Conservation (phyloP, 2,113 vertebrate genomes). For the Heterotilapia buettikoferi region DNA sequence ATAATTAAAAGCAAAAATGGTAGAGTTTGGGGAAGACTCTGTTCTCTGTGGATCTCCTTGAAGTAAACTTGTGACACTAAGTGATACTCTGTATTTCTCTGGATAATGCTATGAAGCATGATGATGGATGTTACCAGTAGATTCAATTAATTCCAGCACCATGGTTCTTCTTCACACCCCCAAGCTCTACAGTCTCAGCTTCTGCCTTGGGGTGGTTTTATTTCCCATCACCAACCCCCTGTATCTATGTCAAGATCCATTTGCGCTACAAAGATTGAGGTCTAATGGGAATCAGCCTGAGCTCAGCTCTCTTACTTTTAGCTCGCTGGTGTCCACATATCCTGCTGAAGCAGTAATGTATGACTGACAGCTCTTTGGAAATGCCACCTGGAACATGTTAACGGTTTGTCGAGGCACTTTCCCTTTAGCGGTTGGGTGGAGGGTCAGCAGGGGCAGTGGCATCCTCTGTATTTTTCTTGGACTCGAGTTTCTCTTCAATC, state of each 20-base stretch:
- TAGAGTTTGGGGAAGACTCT: background rate
- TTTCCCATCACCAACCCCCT: background rate
- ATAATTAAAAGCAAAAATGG: background rate
- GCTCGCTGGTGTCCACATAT: background rate
- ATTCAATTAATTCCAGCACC: background rate
- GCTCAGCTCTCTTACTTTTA: background rate
- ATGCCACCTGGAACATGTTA: slow-evolving; percentile 30
- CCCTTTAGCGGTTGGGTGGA: background rate
- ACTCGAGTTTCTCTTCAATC: background rate
- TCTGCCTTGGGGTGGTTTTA: background rate
- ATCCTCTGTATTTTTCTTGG: background rate
- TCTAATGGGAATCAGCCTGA: slow-evolving; percentile 24
- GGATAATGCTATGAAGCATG: background rate
- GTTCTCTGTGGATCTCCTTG: background rate
- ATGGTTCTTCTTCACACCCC: background rate
- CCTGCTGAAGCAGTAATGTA: background rate
- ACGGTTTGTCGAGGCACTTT: background rate
- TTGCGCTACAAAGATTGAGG: slow-evolving; percentile 23
- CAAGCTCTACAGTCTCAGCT: background rate
- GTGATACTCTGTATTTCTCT: background rate
- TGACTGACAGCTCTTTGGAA: slow-evolving; percentile 41
- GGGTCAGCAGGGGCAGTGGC: background rate
- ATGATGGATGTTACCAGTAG: background rate
- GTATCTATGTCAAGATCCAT: slow-evolving; percentile 8
- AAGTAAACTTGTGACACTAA: background rate